A percentile compares a stretch with the other conserved stretches of the same genome.
phyloP scores from a whole-genome alignment of 2,113 vertebrate species.

The Ondatra zibethicus region DNA sequence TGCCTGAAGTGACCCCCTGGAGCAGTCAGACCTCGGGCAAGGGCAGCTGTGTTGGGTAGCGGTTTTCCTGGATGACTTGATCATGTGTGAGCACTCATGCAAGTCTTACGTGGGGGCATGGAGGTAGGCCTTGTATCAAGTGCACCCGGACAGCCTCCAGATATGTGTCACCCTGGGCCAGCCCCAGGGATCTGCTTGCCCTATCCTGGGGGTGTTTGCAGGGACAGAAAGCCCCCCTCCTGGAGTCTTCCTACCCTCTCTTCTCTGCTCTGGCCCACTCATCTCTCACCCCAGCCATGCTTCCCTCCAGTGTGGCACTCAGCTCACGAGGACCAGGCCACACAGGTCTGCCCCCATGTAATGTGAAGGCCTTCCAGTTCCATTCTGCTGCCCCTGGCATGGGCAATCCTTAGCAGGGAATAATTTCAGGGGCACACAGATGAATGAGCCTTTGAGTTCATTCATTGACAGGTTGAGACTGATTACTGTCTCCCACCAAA shows the following conservation, averaged over 20 bases:
- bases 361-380: neutral
- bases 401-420: neutral
- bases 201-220: neutral
- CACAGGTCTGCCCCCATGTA: neutral
- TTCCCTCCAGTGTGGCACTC: rapidly evolving
- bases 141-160: neutral
- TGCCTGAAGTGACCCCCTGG: too few species aligned
- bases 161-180: neutral
- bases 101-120: rapidly evolving
- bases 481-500: neutral
- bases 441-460: rapidly evolving
- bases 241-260: neutral
- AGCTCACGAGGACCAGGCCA: rapidly evolving
- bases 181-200: neutral
- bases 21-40: neutral
- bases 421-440: rapidly evolving
- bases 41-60: neutral
- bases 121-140: neutral
- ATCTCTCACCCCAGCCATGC: neutral
- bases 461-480: neutral
- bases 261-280: rapidly evolving
- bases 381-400: rapidly evolving
- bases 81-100: neutral
- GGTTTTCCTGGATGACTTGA: neutral
- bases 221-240: neutral